These are phyloP conservation scores for Tanytarsus gracilentus DNA, from an alignment of 2,888 invertebrate species.

Conservation along the genomic window DNA sequence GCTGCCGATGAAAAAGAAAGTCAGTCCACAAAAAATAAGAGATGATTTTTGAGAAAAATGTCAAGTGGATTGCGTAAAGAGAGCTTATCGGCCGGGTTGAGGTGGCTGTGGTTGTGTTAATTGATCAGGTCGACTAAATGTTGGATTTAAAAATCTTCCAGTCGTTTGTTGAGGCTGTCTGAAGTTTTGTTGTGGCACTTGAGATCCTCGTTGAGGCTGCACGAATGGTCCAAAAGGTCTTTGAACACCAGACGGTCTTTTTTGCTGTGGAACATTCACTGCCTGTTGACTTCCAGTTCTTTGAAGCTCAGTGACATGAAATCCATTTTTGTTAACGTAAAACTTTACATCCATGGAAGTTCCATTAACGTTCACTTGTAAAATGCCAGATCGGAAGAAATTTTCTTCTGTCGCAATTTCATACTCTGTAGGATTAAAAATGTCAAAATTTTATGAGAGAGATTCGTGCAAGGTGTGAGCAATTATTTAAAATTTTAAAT, in stretches of 20 bases:
- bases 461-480: too few species aligned
- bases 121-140: background rate
- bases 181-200: background rate
- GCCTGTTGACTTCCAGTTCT: background rate
- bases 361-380: background rate
- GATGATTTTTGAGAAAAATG: too few species aligned
- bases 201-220: background rate
- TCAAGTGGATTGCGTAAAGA: too few species aligned
- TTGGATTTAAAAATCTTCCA: background rate
- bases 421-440: background rate
- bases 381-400: constrained; percentile 12
- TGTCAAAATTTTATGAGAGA: background rate
- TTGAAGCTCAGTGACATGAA: constrained; percentile 6
- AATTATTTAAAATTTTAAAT: background rate
- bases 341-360: constrained; percentile 9
- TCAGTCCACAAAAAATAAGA: too few species aligned
- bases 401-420: constrained; percentile 19
- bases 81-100: background rate
- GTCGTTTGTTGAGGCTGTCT: background rate
- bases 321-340: constrained; percentile 7
- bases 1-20: too few species aligned
- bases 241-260: background rate
- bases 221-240: background rate
- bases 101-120: background rate
- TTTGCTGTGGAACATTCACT: background rate